Evolutionary conservation across 1,140 invertebrate genomes (phyloP).

Genomic region (Mizuhopecten yessoensis): DNA sequence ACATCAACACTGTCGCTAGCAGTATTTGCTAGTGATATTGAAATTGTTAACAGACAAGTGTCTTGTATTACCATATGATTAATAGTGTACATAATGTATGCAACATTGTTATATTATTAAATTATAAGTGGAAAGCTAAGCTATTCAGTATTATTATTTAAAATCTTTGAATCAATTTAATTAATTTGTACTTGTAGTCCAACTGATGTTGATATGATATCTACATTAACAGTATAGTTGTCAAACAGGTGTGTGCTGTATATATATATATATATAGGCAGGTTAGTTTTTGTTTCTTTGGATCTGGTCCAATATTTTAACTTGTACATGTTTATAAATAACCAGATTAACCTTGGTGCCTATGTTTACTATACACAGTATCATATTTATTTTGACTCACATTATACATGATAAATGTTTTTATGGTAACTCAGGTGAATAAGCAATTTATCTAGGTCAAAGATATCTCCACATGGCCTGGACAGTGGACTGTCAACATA

Average conservation of each 20-base stretch:
- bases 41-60: too few relatives aligned
- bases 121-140: too few relatives aligned
- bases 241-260: background rate
- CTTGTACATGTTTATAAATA: background rate
- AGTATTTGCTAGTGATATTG: too few relatives aligned
- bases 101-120: too few relatives aligned
- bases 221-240: background rate
- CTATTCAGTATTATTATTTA: too few relatives aligned
- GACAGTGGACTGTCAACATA: background rate
- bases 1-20: too few relatives aligned
- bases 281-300: background rate
- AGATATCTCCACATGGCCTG: background rate
- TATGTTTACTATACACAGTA: background rate
- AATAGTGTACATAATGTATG: too few relatives aligned
- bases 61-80: too few relatives aligned
- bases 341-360: background rate
- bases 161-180: too few relatives aligned
- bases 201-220: too few relatives aligned
- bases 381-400: background rate
- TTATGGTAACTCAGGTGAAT: background rate
- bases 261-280: background rate
- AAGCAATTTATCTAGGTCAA: background rate
- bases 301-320: background rate
- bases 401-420: background rate
- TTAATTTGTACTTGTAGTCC: too few relatives aligned